phyloP scores from a whole-genome alignment of 2,888 invertebrate species.

The Oscheius onirici region DNA sequence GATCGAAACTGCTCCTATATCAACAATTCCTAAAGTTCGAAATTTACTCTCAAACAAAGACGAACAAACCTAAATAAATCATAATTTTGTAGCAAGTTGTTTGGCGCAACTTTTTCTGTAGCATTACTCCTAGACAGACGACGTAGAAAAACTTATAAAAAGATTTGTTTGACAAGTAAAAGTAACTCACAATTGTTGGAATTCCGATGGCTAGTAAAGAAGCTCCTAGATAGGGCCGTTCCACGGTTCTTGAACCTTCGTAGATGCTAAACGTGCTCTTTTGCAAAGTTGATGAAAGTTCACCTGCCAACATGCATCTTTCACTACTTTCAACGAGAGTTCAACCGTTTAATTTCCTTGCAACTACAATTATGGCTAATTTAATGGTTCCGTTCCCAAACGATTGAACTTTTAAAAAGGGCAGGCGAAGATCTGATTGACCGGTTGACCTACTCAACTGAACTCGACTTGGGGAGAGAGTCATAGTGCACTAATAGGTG shows the following conservation, averaged over 20 bases:
- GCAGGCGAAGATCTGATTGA: too few species aligned
- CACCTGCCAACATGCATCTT: too few species aligned
- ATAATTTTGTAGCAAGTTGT: constrained; percentile 9
- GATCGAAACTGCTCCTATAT: background rate
- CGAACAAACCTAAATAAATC: background rate
- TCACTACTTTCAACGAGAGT: too few species aligned
- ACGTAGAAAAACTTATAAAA: constrained; percentile 5
- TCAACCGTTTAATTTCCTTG: too few species aligned
- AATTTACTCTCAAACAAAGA: background rate
- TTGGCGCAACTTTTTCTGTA: background rate
- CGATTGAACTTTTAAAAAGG: too few species aligned
- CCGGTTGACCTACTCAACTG: too few species aligned
- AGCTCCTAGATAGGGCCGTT: background rate
- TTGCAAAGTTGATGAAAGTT: too few species aligned
- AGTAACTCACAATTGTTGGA: background rate
- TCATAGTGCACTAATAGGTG: too few species aligned
- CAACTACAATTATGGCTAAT: too few species aligned
- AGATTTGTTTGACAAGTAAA: background rate
- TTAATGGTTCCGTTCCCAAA: too few species aligned
- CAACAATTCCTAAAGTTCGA: background rate
- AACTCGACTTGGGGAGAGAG: too few species aligned
- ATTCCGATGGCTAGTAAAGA: background rate
- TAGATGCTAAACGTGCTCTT: background rate
- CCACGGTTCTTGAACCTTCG: background rate
- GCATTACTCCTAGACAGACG: background rate